Evolutionary conservation across 2,888 invertebrate species (phyloP), one percentile per base, ranked within the genome.

Genomic region (Caenorhabditis sp.): DNA sequence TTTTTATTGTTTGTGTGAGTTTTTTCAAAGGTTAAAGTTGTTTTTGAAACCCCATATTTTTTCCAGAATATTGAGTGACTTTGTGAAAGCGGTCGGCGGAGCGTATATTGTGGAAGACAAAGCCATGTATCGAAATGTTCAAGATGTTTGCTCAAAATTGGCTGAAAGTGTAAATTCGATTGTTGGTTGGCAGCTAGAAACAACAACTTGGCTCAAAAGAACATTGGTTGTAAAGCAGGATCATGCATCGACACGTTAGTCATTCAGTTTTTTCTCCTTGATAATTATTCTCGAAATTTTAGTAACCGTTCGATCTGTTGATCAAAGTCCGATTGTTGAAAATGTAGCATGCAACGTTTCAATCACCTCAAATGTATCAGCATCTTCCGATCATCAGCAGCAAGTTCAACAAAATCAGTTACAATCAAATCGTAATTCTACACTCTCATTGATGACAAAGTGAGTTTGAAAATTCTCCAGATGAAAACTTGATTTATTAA

Each of bases 131-230:
- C 75, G 80, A 62, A 71, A 71, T 38, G 77, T 84, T 36, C 84
- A 90, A 88, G 91, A 91, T 60, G 88, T 90, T n/a, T 88, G 90
- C 8, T 89, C 90, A 76, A 88, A 89, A 69, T 89, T 95, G 63
- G 91, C 94, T 52, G 95, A 95, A 87, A 92, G 93, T 4, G 91
- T 93, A 67, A 93, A 93, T 5, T 92, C 91, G 88, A 93, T 94
- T 49, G 94, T 94, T 8, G 94, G 93, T n/a, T 92, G 94, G n/a
- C 93, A 93, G 83, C 90, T 95, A 78, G 94, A 94, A 87, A 93
- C 94, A 88, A 94, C 94, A 0, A 94, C 94, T 0, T 95, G 94
- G 94, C 89, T 95, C 53, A 87, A 87, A 64, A 70, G 87, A 36
- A 87, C 86, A 0, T 72, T 87, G 21, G 87, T 87, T 52, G 87